Evolutionary conservation across 1,140 invertebrate genomes (phyloP).

Genomic region (Littorina saxatilis): DNA sequence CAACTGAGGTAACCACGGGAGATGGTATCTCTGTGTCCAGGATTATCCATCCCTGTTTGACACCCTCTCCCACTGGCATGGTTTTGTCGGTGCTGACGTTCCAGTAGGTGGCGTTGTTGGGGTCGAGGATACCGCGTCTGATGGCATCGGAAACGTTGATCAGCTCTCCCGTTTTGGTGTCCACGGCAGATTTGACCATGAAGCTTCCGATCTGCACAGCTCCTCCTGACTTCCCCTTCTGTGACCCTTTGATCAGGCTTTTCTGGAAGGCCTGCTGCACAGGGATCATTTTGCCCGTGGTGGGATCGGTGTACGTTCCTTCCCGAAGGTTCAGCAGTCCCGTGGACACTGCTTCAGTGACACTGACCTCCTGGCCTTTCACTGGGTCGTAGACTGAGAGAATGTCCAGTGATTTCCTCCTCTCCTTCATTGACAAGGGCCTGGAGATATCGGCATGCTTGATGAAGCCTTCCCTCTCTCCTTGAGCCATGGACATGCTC

Average conservation of each 20-base stretch:
- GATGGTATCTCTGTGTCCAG: constrained; percentile 67
- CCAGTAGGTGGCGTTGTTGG: constrained; percentile 66
- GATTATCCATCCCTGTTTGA: constrained; percentile 73
- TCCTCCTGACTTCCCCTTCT: neutral
- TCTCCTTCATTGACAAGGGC: constrained; percentile 85
- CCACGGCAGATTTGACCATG: constrained; percentile 51
- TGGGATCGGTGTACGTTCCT: constrained; percentile 89
- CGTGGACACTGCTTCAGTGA: constrained; percentile 86
- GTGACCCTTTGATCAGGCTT: constrained; percentile 80
- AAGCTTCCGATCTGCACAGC: constrained; percentile 30
- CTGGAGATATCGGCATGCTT: constrained; percentile 77
- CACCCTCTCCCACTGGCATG: constrained; percentile 88
- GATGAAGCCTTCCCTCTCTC: constrained; percentile 84
- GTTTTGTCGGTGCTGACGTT: constrained; percentile 88
- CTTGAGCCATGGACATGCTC: constrained; percentile 83
- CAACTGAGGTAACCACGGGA: constrained; percentile 85
- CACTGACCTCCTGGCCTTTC: constrained; percentile 84
- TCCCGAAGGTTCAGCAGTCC: constrained; percentile 86
- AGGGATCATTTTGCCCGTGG: constrained; percentile 80
- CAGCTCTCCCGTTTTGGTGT: constrained; percentile 80
- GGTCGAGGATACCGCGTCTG: constrained; percentile 84
- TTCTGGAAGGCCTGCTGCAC: constrained; percentile 85
- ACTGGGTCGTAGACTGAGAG: constrained; percentile 88
- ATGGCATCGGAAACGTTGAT: constrained; percentile 84
- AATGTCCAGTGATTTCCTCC: constrained; percentile 85